Evolutionary conservation across 35 echinoderm and acorn worm species (phyloP), one percentile per base, ranked within the genome.

Genomic region (Eucidaris tribuloides): DNA sequence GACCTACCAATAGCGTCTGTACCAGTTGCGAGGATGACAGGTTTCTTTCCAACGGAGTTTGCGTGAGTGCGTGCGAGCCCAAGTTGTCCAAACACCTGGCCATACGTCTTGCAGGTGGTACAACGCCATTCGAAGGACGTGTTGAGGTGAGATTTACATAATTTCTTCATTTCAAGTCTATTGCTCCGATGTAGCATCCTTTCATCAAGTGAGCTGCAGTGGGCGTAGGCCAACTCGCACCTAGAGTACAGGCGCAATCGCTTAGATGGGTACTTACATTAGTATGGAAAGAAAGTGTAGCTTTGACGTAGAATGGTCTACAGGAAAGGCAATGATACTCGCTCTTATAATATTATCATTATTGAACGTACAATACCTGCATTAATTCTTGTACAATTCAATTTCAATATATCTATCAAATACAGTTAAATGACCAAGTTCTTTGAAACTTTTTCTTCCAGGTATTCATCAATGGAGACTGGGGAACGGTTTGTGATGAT

Each of bases 401-500:
- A n/a, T n/a, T n/a, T n/a, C n/a, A n/a, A n/a, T n/a, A n/a, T n/a
- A n/a, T n/a, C n/a, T n/a, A n/a, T n/a, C n/a, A n/a, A n/a, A n/a
- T n/a, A n/a, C n/a, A n/a, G n/a, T n/a, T n/a, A n/a, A n/a, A n/a
- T n/a, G n/a, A n/a, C n/a, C n/a, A n/a, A n/a, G 25, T 64, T 64
- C 37, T 27, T 64, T 64, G 25, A 31, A 7, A 55, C 74, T 82
- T 31, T 50, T 33, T 17, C 31, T 59, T 11, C 2, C 56, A 91
- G 82, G 82, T 86, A n/a, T 86, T 76, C 41, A 77, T 96, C 7
- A 83, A 96, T 71, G 88, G 88, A 20, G 93, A 91, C 17, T 96
- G 93, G 93, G 93, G 93, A 22, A 96, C 93, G 7, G 84, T 96
- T 5, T 96, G 93, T 72, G 93, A 96, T 84, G 93, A 96, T 62